Evolutionary conservation across 2,888 invertebrate genomes (phyloP), one percentile per base, ranked within the genome.

Genomic region (Apeira syringaria): DNA sequence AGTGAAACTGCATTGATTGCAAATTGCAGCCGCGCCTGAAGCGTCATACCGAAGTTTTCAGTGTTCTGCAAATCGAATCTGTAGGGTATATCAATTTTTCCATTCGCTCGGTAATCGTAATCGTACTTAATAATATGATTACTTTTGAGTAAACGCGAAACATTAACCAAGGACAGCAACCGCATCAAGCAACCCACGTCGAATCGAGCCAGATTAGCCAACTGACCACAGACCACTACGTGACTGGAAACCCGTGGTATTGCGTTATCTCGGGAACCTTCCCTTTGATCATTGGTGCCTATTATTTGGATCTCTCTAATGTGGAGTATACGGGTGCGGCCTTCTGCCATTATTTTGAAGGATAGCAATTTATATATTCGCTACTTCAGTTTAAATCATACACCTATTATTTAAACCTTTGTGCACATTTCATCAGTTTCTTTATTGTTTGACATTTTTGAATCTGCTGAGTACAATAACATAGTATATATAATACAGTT

Each of bases 151-250:
- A 22, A 25, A 31, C 12, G 30, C 13, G 30, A 28, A 44, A 38
- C 10, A 18, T 31, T 8, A 25, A 24, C 12, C 32, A 33, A 37
- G 43, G 37, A 24, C 9, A 17, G 32, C 37, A 22, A 29, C 43
- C 32, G 17, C 36, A 13, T 26, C 35, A 9, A 18, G 24, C 22
- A 9, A 24, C 27, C 26, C 30, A 34, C 10, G 31, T 32, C 29
- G 15, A 40, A 65, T 67, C 61, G 60, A 55, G 59, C 59, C 49
- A 58, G 63, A 67, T 70, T 70, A 68, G 61, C 55, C 59, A 58
- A 53, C 51, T 62, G 56, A 71, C 72, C 70, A 59, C 74, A 67
- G 50, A 37, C 51, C 38, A 22, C 43, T 66, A 69, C 74, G 76
- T 75, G 74, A 72, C 67, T 60, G 45, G 9, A 42, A 46, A 39